These are phyloP conservation scores for Sesamia nonagrioides DNA, from an alignment of 1,140 invertebrate genomes.

Conservation along the genomic window DNA sequence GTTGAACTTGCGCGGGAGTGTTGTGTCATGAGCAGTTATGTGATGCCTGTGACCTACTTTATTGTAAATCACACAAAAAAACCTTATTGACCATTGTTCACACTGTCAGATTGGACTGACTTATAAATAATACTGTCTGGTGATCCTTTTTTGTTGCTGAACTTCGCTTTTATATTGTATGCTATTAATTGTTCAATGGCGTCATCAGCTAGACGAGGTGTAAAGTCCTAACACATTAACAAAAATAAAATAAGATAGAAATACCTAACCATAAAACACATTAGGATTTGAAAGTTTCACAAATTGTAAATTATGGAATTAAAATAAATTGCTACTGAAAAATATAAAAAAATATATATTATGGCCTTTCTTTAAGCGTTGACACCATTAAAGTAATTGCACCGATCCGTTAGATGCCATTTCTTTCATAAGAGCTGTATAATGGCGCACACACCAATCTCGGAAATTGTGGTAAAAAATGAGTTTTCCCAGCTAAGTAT, in stretches of 20 bases:
- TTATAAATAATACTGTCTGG: slow-evolving; percentile 19
- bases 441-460: slow-evolving; percentile 2
- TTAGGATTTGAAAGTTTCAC: not conserved
- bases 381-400: slow-evolving; percentile 22
- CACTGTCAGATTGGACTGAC: slow-evolving; percentile 46
- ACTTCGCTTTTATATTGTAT: slow-evolving; percentile 22
- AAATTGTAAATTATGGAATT: not conserved
- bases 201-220: slow-evolving; percentile 5
- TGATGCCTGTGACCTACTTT: slow-evolving; percentile 75
- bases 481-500: not conserved
- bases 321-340: not conserved
- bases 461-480: not conserved
- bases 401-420: slow-evolving; percentile 5
- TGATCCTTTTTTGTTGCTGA: slow-evolving; percentile 15
- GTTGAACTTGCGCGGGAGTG: slow-evolving; percentile 68
- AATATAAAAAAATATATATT: not conserved
- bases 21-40: slow-evolving; percentile 81
- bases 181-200: slow-evolving; percentile 25
- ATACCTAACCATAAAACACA: not conserved
- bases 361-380: slow-evolving; percentile 10
- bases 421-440: slow-evolving; percentile 13
- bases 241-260: not conserved
- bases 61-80: slow-evolving; percentile 69
- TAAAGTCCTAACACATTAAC: not conserved
- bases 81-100: slow-evolving; percentile 68